Conservation (phyloP, 2,888 invertebrate species). For the Caenorhabditis sp. region DNA sequence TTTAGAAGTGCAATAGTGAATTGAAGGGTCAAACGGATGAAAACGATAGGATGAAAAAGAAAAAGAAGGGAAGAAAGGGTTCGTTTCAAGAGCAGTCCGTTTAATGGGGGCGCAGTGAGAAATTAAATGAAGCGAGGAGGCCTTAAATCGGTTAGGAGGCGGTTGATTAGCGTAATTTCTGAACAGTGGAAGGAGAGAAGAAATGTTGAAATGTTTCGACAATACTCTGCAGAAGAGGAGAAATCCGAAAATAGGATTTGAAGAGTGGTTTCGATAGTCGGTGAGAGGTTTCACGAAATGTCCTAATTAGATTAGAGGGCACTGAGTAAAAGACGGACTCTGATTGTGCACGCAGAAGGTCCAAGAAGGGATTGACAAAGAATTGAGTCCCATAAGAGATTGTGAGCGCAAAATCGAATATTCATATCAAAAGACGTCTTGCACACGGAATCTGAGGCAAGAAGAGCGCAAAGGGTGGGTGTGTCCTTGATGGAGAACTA, state of each 20-base stretch:
- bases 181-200: constrained; percentile 19
- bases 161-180: constrained; percentile 51
- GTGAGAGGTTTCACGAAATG: constrained; percentile 46
- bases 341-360: not conserved
- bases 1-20: constrained; percentile 21
- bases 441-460: constrained; percentile 39
- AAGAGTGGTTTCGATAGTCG: constrained; percentile 31
- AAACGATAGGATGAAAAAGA: constrained; percentile 1
- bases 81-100: constrained; percentile 37
- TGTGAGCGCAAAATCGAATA: constrained; percentile 50
- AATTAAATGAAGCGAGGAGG: constrained; percentile 45
- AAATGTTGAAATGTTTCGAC: constrained; percentile 10
- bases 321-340: constrained; percentile 2
- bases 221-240: not conserved
- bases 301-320: constrained; percentile 33
- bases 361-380: not conserved
- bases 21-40: not conserved
- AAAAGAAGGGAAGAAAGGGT: constrained; percentile 20
- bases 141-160: constrained; percentile 33
- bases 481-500: constrained; percentile 50
- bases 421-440: constrained; percentile 53
- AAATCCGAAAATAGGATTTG: constrained; percentile 4
- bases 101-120: constrained; percentile 6
- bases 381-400: constrained; percentile 53
- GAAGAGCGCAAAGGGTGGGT: constrained; percentile 31